A percentile compares a stretch with the other conserved stretches of the same genome.
These are phyloP conservation scores for Gallinago stenura DNA, from an alignment of 2,797 vertebrate species.

Conservation along the genomic window DNA sequence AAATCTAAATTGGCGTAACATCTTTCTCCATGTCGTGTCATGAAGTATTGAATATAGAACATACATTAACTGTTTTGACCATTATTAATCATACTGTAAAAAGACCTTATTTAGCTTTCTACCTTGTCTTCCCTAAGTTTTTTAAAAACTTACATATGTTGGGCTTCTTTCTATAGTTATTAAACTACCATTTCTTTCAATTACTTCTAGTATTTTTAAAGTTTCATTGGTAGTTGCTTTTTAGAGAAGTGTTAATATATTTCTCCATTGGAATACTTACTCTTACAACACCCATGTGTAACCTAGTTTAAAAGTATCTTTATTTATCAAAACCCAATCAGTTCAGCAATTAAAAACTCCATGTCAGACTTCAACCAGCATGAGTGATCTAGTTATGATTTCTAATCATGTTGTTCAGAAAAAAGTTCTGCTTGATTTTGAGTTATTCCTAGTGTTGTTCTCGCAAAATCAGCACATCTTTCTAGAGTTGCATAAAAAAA, in stretches of 20 bases:
- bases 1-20: background rate
- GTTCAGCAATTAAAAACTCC: background rate
- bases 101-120: background rate
- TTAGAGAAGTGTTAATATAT: background rate
- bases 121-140: background rate
- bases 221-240: background rate
- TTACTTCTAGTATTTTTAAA: background rate
- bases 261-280: background rate
- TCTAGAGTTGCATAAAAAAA: background rate
- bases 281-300: rapidly evolving
- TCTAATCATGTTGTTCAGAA: background rate
- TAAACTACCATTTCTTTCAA: background rate
- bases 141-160: background rate
- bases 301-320: background rate
- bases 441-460: background rate
- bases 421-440: background rate
- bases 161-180: background rate
- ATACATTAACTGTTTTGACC: background rate
- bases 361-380: background rate
- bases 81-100: background rate
- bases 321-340: background rate
- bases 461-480: background rate
- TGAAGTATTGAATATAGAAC: background rate
- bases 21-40: rapidly evolving
- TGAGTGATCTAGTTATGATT: background rate